These are phyloP conservation scores for Microplitis manilae DNA, from an alignment of 2,888 invertebrate species.

Conservation along the genomic window DNA sequence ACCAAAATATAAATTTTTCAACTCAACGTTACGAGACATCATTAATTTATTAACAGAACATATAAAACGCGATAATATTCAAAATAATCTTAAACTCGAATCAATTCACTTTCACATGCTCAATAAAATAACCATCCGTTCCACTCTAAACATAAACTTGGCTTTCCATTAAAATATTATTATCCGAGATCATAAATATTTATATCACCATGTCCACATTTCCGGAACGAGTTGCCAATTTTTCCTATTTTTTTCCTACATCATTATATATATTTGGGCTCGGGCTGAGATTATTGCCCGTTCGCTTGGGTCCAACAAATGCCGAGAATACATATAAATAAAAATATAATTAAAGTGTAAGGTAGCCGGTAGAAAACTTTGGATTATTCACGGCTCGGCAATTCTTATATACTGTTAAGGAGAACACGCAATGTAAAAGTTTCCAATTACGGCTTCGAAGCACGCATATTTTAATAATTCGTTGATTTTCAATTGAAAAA, in stretches of 20 bases:
- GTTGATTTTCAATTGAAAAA: conserved; percentile 52
- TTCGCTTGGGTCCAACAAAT: too few species aligned
- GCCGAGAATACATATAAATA: too few species aligned
- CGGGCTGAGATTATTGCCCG: too few species aligned
- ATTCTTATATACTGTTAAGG: conserved; percentile 33
- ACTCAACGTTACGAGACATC: neutral
- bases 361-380: conserved; percentile 52
- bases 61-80: conserved; percentile 4
- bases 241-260: neutral
- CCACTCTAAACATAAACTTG: neutral
- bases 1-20: too few species aligned
- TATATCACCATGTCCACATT: neutral
- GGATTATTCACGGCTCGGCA: conserved; percentile 54
- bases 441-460: conserved; percentile 57
- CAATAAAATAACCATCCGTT: neutral
- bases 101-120: conserved; percentile 6
- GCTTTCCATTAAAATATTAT: conserved; percentile 1
- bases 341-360: neutral
- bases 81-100: conserved; percentile 5
- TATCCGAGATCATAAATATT: neutral
- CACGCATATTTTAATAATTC: conserved; percentile 45
- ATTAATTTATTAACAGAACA: neutral
- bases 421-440: conserved; percentile 56
- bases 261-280: too few species aligned
- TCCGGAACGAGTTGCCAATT: neutral